phyloP scores from a whole-genome alignment of 1,140 invertebrate genomes.

The Musca domestica region DNA sequence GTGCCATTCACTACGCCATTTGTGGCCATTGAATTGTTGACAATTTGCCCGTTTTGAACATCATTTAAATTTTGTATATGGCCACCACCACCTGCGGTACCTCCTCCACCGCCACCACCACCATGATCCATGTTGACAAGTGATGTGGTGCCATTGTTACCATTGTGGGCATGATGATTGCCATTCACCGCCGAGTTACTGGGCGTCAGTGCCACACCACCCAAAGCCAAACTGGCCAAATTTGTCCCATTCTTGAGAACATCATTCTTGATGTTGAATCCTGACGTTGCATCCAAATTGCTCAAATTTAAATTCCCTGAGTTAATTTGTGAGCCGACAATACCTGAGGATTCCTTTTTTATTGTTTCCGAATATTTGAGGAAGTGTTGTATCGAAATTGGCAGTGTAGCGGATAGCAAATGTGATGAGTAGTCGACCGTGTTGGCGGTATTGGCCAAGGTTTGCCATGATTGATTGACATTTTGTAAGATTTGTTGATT shows the following conservation, averaged over 20 bases:
- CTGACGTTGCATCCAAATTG: constrained; percentile 30
- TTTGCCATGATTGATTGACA: constrained; percentile 55
- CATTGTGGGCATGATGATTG: constrained; percentile 38
- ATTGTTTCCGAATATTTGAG: constrained; percentile 55
- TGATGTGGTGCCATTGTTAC: constrained; percentile 24
- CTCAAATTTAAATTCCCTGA: constrained; percentile 37
- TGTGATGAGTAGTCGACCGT: constrained; percentile 54
- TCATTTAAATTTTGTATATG: background rate
- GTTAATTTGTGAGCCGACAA: constrained; percentile 33
- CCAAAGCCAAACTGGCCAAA: constrained; percentile 48
- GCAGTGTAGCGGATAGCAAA: constrained; percentile 54
- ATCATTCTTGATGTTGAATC: constrained; percentile 39
- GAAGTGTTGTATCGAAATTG: constrained; percentile 55
- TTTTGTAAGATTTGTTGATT: constrained; percentile 55
- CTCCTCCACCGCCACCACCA: constrained; percentile 19
- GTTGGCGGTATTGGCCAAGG: constrained; percentile 52
- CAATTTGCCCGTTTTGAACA: constrained; percentile 17
- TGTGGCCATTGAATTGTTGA: constrained; percentile 35
- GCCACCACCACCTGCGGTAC: constrained; percentile 25
- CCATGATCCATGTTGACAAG: constrained; percentile 47
- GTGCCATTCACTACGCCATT: constrained; percentile 20
- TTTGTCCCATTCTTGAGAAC: constrained; percentile 52
- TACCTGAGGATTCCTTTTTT: constrained; percentile 49
- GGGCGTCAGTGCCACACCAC: constrained; percentile 45
- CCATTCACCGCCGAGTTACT: constrained; percentile 43